A percentile compares a stretch with the other conserved stretches of the same genome.
phyloP scores from a whole-genome alignment of 2,888 invertebrate species.

The Subacronicta megacephala region DNA sequence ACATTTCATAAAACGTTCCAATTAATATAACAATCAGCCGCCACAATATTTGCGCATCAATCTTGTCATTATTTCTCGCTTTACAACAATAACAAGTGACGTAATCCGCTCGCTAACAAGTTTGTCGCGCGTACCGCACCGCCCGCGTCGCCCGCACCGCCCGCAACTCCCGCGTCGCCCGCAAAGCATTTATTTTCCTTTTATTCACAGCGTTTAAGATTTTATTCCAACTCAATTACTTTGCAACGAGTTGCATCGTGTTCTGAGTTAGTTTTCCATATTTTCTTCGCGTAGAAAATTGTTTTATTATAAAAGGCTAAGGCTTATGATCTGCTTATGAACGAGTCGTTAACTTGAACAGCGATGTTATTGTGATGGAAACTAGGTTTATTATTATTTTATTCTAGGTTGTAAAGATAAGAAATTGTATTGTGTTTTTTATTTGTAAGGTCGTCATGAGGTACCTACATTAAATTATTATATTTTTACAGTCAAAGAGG shows the following conservation, averaged over 20 bases:
- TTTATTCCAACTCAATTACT: constrained; percentile 53
- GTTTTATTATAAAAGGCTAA: constrained; percentile 31
- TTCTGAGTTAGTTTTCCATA: constrained; percentile 39
- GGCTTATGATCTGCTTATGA: constrained; percentile 37
- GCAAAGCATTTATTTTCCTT: constrained; percentile 36
- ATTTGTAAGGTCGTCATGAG: too few species aligned
- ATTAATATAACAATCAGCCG: neutral
- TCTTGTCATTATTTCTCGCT: constrained; percentile 14
- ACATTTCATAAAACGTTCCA: neutral
- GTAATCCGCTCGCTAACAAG: constrained; percentile 31
- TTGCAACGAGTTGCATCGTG: constrained; percentile 23
- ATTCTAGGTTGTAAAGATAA: too few species aligned
- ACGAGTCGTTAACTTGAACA: constrained; percentile 32
- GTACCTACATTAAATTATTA: too few species aligned
- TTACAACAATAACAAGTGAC: constrained; percentile 29
- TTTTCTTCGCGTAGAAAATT: constrained; percentile 27
- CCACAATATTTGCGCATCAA: neutral
- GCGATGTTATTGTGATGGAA: constrained; percentile 25
- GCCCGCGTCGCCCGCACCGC: constrained; percentile 18
- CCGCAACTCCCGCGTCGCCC: constrained; percentile 8
- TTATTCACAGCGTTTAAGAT: constrained; percentile 47
- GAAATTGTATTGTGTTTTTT: too few species aligned
- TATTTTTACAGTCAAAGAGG: too few species aligned
- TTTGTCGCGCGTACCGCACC: constrained; percentile 11
- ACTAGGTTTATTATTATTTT: constrained; percentile 30